These are phyloP conservation scores for Deroplatys truncata DNA, from an alignment of 2,888 invertebrate species.

Conservation along the genomic window DNA sequence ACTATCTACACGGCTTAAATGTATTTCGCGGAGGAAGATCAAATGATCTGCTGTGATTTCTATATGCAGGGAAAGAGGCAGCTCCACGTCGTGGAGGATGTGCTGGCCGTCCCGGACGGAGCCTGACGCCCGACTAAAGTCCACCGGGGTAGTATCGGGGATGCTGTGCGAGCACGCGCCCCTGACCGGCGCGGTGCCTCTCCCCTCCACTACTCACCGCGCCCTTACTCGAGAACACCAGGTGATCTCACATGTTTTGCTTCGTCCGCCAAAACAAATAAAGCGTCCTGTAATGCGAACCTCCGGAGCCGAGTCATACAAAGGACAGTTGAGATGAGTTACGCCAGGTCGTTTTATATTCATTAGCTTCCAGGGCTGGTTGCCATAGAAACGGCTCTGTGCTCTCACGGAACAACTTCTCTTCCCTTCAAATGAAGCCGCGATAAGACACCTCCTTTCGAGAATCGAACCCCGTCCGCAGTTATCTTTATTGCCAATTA, in stretches of 20 bases:
- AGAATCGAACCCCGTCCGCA: not conserved
- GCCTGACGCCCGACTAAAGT: not conserved
- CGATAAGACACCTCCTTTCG: too few relatives aligned
- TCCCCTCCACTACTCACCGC: not conserved
- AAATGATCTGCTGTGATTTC: not conserved
- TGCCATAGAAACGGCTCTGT: not conserved
- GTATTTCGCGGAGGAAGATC: not conserved
- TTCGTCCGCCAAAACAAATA: not conserved
- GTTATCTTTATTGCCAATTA: too few relatives aligned
- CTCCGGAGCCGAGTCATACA: not conserved
- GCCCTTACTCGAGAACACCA: not conserved
- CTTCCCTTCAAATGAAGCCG: not conserved
- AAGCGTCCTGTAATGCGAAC: not conserved
- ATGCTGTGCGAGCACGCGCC: not conserved
- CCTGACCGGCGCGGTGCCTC: not conserved
- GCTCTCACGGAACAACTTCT: not conserved
- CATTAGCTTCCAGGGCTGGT: not conserved
- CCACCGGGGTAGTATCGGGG: not conserved
- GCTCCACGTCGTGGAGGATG: not conserved
- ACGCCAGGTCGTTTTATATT: not conserved
- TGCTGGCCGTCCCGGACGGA: not conserved
- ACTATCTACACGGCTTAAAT: not conserved
- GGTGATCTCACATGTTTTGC: not conserved
- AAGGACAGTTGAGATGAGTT: not conserved
- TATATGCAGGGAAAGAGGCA: not conserved